Evolutionary conservation across 2,113 vertebrate genomes (phyloP).

Genomic region (Oryzias curvinotus): DNA sequence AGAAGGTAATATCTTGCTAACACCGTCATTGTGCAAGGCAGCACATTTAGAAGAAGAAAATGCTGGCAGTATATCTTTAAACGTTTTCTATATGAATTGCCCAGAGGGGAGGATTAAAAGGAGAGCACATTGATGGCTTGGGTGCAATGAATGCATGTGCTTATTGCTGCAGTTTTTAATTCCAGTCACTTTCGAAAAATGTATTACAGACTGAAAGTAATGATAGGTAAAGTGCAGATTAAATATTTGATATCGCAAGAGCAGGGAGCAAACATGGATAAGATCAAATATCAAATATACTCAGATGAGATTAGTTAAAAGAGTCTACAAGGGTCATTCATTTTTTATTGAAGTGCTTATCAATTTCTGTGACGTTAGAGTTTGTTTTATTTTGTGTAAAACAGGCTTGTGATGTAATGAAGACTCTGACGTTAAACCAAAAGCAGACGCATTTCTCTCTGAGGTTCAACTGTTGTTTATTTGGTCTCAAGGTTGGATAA

Average conservation of each 20-base stretch:
- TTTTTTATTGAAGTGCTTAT: not conserved
- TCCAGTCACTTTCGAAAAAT: conserved; percentile 60
- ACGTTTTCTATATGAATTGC: conserved; percentile 60
- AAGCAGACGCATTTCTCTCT: conserved; percentile 21
- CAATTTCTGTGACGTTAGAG: not conserved
- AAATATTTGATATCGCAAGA: conserved; percentile 40
- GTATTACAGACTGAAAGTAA: conserved; percentile 46
- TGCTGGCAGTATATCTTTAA: conserved; percentile 62
- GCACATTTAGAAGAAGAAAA: conserved; percentile 52
- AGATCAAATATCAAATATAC: conserved; percentile 59
- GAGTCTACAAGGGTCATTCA: conserved; percentile 49
- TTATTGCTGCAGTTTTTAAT: conserved; percentile 52
- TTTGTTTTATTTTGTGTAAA: not conserved
- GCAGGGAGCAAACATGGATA: conserved; percentile 38
- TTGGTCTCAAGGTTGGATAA: conserved; percentile 27
- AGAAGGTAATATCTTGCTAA: conserved; percentile 61
- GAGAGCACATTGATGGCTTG: conserved; percentile 46
- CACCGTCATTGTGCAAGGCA: conserved; percentile 53
- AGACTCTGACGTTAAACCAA: conserved; percentile 18
- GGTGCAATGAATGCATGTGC: conserved; percentile 45
- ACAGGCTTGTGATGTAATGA: conserved; percentile 26
- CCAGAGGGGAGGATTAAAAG: conserved; percentile 59
- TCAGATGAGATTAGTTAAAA: conserved; percentile 36
- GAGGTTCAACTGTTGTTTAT: conserved; percentile 28
- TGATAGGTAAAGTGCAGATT: conserved; percentile 55